A percentile compares a stretch with the other conserved stretches of the same genome.
These are phyloP conservation scores for Sialis fuliginosa DNA, from an alignment of 2,888 invertebrate genomes.

Conservation along the genomic window DNA sequence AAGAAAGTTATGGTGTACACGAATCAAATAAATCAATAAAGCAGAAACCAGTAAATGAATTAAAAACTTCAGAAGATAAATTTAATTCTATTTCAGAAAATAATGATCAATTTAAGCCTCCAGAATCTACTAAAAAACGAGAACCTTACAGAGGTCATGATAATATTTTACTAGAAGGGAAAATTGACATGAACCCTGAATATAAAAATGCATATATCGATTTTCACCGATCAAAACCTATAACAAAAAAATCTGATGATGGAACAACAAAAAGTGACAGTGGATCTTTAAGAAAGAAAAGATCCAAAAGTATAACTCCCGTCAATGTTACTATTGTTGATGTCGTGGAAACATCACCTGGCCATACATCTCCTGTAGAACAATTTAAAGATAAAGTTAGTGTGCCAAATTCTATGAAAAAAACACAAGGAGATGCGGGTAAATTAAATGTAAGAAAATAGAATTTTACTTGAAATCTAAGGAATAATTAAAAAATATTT, in stretches of 20 bases:
- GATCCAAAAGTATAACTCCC: background rate
- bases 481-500: too few species aligned
- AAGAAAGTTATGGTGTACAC: slow-evolving; percentile 13
- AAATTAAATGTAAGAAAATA: too few species aligned
- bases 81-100: slow-evolving; percentile 12
- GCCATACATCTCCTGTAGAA: background rate
- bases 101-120: slow-evolving; percentile 13
- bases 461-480: too few species aligned
- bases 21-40: slow-evolving; percentile 8
- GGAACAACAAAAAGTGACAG: background rate
- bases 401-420: slow-evolving; percentile 17
- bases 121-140: slow-evolving; percentile 12
- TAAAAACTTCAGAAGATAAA: slow-evolving; percentile 8
- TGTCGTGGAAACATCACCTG: background rate
- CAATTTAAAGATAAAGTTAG: slow-evolving; percentile 9
- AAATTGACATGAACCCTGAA: slow-evolving; percentile 24
- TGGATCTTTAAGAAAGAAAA: background rate
- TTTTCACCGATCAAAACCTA: slow-evolving; percentile 26
- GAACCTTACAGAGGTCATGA: slow-evolving; percentile 19
- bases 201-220: slow-evolving; percentile 23
- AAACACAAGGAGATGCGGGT: background rate
- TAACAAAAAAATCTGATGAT: slow-evolving; percentile 19
- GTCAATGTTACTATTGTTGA: background rate
- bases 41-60: slow-evolving; percentile 17
- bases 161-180: slow-evolving; percentile 23